Percentiles rank a stretch among this genome's conserved stretches.
These are phyloP conservation scores for Calyptomena viridis DNA, from an alignment of 2,113 vertebrate genomes.

Conservation along the genomic window DNA sequence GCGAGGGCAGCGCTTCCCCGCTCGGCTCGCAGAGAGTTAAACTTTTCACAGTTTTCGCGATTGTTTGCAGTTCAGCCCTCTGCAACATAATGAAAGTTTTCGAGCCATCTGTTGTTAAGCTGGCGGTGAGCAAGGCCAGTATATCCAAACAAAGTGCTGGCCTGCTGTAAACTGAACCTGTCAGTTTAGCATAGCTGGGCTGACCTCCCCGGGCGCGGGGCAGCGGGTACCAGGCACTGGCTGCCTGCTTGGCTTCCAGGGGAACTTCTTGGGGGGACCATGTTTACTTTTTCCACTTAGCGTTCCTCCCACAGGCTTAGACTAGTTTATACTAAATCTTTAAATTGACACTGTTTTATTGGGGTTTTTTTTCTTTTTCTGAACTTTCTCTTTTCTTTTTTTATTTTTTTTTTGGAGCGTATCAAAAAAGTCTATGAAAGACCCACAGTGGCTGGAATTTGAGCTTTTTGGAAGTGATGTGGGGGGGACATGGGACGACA, in stretches of 20 bases:
- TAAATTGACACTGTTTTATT: conserved; percentile 51
- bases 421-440: not conserved
- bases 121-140: conserved; percentile 87
- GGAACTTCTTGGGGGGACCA: conserved; percentile 73
- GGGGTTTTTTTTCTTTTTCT: not conserved
- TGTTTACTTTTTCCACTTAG: conserved; percentile 86
- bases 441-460: not conserved
- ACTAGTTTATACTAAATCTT: conserved; percentile 81
- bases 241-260: conserved; percentile 66
- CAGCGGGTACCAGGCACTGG: conserved; percentile 87
- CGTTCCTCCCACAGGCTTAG: conserved; percentile 74
- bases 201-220: conserved; percentile 81
- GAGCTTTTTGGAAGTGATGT: not conserved
- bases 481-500: not conserved
- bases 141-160: conserved; percentile 90
- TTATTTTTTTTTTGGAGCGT: not conserved
- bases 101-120: conserved; percentile 94
- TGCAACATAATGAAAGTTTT: conserved; percentile 86
- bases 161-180: conserved; percentile 92
- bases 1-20: not conserved
- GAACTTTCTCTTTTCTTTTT: not conserved
- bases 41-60: conserved; percentile 77
- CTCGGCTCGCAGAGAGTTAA: conserved; percentile 75
- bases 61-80: conserved; percentile 80
- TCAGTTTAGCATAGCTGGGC: conserved; percentile 84